Evolutionary conservation across 2,113 vertebrate genomes (phyloP).

Genomic region (Drymodes brunneopygia): DNA sequence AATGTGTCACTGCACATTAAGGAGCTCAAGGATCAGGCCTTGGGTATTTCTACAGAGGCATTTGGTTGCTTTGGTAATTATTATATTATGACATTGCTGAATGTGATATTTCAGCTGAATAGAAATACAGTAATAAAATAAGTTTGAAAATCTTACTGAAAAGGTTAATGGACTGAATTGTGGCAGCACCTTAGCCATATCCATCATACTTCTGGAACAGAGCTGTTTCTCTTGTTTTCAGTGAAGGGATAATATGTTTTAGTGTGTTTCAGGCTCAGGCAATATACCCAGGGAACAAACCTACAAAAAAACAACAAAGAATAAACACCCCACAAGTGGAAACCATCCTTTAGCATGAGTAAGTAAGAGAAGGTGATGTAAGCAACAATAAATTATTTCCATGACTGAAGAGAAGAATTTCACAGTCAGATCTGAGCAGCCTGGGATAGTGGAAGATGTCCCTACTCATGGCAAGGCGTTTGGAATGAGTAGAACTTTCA

Average conservation of each 20-base stretch:
- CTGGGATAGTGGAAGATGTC: not conserved
- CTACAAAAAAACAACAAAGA: accelerated
- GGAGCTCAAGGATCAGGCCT: not conserved
- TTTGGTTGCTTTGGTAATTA: not conserved
- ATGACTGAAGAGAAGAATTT: not conserved
- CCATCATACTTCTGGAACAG: not conserved
- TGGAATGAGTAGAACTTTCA: not conserved
- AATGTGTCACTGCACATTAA: not conserved
- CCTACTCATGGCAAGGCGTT: not conserved
- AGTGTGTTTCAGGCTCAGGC: not conserved
- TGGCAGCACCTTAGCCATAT: not conserved
- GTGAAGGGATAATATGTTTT: not conserved
- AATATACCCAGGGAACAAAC: not conserved
- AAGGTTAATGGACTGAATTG: not conserved
- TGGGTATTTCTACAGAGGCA: not conserved
- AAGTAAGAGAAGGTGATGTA: not conserved
- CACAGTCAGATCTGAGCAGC: not conserved
- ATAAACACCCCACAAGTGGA: not conserved
- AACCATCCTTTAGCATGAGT: not conserved
- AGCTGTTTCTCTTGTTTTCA: not conserved
- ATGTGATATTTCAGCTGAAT: not conserved
- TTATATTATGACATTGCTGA: not conserved
- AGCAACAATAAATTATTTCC: not conserved
- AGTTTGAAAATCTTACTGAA: not conserved
- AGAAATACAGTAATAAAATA: accelerated